Percentiles rank a stretch among this genome's conserved stretches.
Evolutionary conservation across 2,113 vertebrate species (phyloP).

Genomic region (Dipodomys stephensi): DNA sequence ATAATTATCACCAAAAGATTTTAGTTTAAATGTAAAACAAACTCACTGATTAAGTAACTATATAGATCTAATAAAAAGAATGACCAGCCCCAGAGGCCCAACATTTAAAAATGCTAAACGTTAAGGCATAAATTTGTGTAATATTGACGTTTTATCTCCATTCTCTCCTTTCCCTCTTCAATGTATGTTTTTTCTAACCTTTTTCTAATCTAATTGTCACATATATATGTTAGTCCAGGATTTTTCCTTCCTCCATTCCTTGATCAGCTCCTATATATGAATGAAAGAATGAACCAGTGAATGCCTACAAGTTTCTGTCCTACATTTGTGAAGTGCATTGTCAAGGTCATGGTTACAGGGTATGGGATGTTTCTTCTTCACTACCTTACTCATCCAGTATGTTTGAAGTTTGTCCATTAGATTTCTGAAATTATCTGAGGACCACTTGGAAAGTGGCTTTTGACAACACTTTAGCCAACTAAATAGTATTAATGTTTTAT

Average conservation of each 20-base stretch:
- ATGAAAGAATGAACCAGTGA: too few species aligned
- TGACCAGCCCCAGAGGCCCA: conserved; percentile 86
- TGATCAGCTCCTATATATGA: not conserved
- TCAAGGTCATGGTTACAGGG: accelerated
- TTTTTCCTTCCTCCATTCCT: not conserved
- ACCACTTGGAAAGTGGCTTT: not conserved
- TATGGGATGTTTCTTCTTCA: not conserved
- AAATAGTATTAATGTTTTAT: not conserved
- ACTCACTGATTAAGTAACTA: conserved; percentile 86
- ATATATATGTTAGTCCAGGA: not conserved
- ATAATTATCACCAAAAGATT: conserved; percentile 93
- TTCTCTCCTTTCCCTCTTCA: conserved; percentile 70
- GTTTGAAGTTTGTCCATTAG: not conserved
- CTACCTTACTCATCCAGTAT: not conserved
- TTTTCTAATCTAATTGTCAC: not conserved
- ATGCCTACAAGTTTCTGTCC: not conserved
- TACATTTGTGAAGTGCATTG: not conserved
- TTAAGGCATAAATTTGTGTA: conserved; percentile 89
- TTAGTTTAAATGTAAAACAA: conserved; percentile 88
- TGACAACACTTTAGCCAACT: not conserved
- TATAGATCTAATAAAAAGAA: conserved; percentile 87
- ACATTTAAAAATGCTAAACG: conserved; percentile 84
- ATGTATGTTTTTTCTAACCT: conserved; percentile 65
- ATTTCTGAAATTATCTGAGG: not conserved
- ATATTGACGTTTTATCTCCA: conserved; percentile 81